These are phyloP conservation scores for Hylaea fasciaria DNA, from an alignment of 2,888 invertebrate species.

Conservation along the genomic window DNA sequence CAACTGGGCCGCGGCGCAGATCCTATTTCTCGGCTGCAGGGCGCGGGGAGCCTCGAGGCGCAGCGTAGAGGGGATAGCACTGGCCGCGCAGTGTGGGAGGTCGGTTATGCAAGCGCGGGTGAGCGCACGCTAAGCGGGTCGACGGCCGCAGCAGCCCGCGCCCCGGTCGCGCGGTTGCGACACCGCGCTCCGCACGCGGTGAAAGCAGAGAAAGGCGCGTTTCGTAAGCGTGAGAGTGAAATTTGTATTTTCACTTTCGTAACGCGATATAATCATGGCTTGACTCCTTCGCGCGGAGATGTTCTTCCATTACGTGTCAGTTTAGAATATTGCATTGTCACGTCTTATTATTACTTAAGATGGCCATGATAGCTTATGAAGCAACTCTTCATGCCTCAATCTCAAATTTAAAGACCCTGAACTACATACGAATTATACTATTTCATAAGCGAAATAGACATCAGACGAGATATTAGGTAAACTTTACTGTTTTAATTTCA, in stretches of 20 bases:
- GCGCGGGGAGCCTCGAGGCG: slow-evolving; percentile 41
- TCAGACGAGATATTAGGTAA: background rate
- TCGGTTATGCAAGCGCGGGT: slow-evolving; percentile 85
- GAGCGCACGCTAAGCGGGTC: slow-evolving; percentile 89
- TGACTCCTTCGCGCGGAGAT: slow-evolving; percentile 19
- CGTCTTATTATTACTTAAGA: slow-evolving; percentile 1
- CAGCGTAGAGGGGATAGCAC: slow-evolving; percentile 40
- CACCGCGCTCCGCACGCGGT: slow-evolving; percentile 63
- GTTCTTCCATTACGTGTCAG: slow-evolving; percentile 1
- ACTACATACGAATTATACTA: slow-evolving; percentile 3
- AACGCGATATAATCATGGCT: slow-evolving; percentile 70
- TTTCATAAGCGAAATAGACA: slow-evolving; percentile 6
- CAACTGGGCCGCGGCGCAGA: slow-evolving; percentile 64
- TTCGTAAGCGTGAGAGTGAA: slow-evolving; percentile 84
- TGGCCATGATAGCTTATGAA: slow-evolving; percentile 2
- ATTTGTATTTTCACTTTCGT: slow-evolving; percentile 83
- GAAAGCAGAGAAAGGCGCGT: slow-evolving; percentile 84
- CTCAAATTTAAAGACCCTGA: background rate
- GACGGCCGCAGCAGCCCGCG: slow-evolving; percentile 81
- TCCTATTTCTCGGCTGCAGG: slow-evolving; percentile 68
- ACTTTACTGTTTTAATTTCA: background rate
- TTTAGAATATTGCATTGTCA: slow-evolving; percentile 6
- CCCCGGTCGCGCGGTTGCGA: slow-evolving; percentile 59
- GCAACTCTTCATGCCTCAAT: slow-evolving; percentile 2
- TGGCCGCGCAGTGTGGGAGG: slow-evolving; percentile 46